Evolutionary conservation across 2,113 vertebrate species (phyloP), one percentile per base, ranked within the genome.

Genomic region (Solea senegalensis): DNA sequence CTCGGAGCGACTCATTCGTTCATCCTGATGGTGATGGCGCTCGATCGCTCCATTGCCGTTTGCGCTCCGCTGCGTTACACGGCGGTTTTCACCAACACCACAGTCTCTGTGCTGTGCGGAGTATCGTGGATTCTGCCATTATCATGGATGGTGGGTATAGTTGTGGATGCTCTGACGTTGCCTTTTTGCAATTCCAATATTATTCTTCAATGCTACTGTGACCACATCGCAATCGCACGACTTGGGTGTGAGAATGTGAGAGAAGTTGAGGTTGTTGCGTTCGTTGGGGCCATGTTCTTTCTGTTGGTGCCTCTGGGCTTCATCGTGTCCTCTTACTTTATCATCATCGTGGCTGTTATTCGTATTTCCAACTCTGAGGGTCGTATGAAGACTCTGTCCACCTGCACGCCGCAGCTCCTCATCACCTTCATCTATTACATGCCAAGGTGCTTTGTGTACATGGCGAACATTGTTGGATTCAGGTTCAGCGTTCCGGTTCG

Each of bases 121-220:
- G 9, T 82, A 8, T 64, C 74, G 2, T 92, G 91, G 91, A 2
- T 84, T 2, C 8, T 75, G 28, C 72, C 74, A 3, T 14, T 69
- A 2, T 14, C 61, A 0, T 63, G 61, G 50, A 85, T 91, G 68
- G n/a, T 75, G 21, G 74, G 12, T 14, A 1, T 83, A 4, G 65
- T 73, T 40, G 4, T 70, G 1, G 13, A 82, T 10, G 48, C 76
- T 8, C 26, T 86, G 1, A 49, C 4, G 0, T 55, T 88, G 13
- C 74, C 77, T n/a, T 91, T 76, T 52, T 92, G 91, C 69, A 83
- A 77, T 8, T 82, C 82, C 34, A 90, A 89, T 7, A 28, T 87
- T 3, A 91, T 92, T 40, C 2, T 27, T 1, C 91, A 90, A 8
- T 89, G 87, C 58, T 90, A 87, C 63, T 92, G 91, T 80, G 91